Evolutionary conservation across 2,888 invertebrate genomes (phyloP).

Genomic region (Ecdyonurus torrentis): DNA sequence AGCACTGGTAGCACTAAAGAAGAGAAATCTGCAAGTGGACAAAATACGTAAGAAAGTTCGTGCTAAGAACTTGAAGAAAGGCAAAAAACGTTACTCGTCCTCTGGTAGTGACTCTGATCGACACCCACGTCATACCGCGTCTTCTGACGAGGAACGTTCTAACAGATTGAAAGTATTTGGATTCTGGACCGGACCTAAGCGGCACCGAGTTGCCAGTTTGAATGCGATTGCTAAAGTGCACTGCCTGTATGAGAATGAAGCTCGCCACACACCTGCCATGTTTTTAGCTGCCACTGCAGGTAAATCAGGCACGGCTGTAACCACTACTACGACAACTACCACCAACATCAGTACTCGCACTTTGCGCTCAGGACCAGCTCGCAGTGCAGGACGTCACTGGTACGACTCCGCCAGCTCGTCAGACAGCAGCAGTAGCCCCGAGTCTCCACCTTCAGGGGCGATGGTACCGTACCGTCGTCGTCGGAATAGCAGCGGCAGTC

Average conservation of each 20-base stretch:
- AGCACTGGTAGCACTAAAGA: not conserved
- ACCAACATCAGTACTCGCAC: conserved; percentile 7
- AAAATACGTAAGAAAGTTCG: conserved; percentile 4
- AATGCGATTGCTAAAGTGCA: conserved; percentile 83
- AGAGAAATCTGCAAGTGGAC: not conserved
- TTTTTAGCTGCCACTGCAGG: not conserved
- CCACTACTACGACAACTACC: conserved; percentile 4
- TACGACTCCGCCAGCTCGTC: conserved; percentile 8
- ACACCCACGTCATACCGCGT: not conserved
- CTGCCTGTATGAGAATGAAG: conserved; percentile 79
- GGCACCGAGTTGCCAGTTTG: conserved; percentile 71
- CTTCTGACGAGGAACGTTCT: not conserved
- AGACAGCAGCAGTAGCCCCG: conserved; percentile 5
- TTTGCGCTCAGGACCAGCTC: conserved; percentile 12
- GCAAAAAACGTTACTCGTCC: not conserved
- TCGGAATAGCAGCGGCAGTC: conserved; percentile 11
- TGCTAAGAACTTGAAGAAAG: conserved; percentile 1
- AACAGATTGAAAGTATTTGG: conserved; percentile 41
- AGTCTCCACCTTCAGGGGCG: conserved; percentile 2
- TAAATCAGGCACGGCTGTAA: not conserved
- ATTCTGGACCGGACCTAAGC: conserved; percentile 62
- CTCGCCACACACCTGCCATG: conserved; percentile 27
- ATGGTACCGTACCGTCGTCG: conserved; percentile 9
- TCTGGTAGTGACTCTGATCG: not conserved
- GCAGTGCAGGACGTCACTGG: conserved; percentile 11